A percentile compares a stretch with the other conserved stretches of the same genome.
Conservation (phyloP, 2,113 vertebrate genomes). For the Podiceps cristatus region DNA sequence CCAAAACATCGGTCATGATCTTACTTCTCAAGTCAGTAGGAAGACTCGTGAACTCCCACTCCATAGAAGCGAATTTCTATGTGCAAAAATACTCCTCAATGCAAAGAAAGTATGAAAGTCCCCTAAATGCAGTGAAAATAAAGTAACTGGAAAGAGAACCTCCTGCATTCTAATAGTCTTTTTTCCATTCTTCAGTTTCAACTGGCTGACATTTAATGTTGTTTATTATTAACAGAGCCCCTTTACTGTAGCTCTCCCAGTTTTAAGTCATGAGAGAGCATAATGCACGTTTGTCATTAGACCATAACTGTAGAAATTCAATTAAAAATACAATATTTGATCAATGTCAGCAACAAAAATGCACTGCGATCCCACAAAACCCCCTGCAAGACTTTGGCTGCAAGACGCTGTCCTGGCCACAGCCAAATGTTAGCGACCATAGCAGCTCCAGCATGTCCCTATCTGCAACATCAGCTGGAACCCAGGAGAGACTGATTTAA, state of each 20-base stretch:
- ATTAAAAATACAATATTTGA: constrained; percentile 2
- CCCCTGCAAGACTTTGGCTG: neutral
- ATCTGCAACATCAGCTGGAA: neutral
- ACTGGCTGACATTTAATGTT: constrained; percentile 62
- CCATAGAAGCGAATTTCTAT: neutral
- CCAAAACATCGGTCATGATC: neutral
- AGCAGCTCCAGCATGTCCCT: neutral
- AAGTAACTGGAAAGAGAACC: neutral
- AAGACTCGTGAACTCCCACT: neutral
- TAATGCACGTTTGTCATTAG: neutral
- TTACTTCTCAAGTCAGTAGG: neutral
- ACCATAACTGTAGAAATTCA: neutral
- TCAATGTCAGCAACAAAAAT: neutral
- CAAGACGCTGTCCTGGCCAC: neutral
- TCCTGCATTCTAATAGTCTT: accelerated
- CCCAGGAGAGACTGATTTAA: neutral
- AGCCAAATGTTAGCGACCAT: neutral
- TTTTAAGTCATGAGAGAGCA: neutral
- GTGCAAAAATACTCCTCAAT: neutral
- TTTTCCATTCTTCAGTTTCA: constrained; percentile 14
- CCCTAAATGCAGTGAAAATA: constrained; percentile 1
- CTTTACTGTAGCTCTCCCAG: neutral
- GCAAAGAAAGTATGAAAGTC: neutral
- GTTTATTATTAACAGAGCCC: constrained; percentile 41
- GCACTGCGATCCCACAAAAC: neutral